A percentile compares a stretch with the other conserved stretches of the same genome.
These are phyloP conservation scores for Scotopteryx bipunctaria DNA, from an alignment of 2,888 invertebrate genomes.

Conservation along the genomic window DNA sequence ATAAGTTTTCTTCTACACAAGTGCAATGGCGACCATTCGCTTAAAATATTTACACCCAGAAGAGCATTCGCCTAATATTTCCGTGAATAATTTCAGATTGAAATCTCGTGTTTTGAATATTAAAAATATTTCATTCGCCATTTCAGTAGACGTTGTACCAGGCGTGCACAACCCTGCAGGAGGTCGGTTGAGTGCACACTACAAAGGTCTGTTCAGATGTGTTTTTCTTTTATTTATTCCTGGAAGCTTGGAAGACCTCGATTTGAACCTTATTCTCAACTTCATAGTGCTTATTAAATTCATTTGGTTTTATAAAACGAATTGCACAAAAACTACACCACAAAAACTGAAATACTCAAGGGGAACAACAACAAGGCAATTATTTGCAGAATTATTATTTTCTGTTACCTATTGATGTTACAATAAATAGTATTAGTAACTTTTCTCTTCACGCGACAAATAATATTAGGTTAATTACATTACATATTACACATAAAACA, in stretches of 20 bases:
- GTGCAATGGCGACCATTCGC: constrained; percentile 1
- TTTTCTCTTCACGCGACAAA: too few species aligned
- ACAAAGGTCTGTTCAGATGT: constrained; percentile 67
- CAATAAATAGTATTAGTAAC: too few species aligned
- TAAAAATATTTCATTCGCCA: constrained; percentile 65
- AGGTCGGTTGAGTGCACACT: constrained; percentile 66
- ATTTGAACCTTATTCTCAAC: constrained; percentile 27
- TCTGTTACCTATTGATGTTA: too few species aligned
- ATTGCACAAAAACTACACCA: too few species aligned
- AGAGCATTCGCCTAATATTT: constrained; percentile 42
- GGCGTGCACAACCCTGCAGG: constrained; percentile 63
- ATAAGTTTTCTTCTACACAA: constrained; percentile 4
- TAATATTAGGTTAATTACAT: too few species aligned
- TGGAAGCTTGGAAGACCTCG: constrained; percentile 45
- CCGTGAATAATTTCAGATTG: constrained; percentile 51
- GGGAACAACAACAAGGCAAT: too few species aligned
- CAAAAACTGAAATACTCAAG: too few species aligned
- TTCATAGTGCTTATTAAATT: constrained; percentile 8
- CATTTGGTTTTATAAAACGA: too few species aligned
- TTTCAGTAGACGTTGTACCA: constrained; percentile 64
- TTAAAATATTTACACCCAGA: constrained; percentile 27
- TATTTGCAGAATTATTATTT: too few species aligned
- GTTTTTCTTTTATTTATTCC: constrained; percentile 68
- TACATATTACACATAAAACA: too few species aligned
- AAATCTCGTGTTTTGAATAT: constrained; percentile 57